Evolutionary conservation across 2,797 vertebrate genomes (phyloP).

Genomic region (Distichodus sexfasciatus): DNA sequence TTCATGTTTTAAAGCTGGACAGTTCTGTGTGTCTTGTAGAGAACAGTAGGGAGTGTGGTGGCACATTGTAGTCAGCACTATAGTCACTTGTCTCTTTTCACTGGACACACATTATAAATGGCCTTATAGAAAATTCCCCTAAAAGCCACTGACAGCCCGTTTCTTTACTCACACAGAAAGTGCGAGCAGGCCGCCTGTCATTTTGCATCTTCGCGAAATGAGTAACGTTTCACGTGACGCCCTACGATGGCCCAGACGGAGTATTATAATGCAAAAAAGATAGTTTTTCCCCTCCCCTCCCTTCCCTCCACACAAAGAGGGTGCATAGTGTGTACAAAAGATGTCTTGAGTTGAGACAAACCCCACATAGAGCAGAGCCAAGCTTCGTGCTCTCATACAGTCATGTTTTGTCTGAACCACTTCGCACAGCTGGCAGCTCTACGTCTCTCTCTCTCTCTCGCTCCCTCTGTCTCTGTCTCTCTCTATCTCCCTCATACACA

Average conservation of each 20-base stretch:
- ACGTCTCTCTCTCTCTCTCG: slow-evolving; percentile 11
- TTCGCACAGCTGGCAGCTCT: slow-evolving; percentile 49
- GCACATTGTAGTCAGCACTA: background rate
- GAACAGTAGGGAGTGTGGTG: background rate
- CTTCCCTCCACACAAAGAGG: slow-evolving; percentile 76
- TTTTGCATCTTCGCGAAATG: slow-evolving; percentile 68
- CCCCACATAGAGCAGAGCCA: slow-evolving; percentile 42
- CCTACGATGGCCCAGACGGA: slow-evolving; percentile 72
- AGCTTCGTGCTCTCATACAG: slow-evolving; percentile 64
- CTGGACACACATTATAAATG: background rate
- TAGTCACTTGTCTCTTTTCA: background rate
- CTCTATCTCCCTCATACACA: slow-evolving; percentile 27
- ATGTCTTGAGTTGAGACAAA: slow-evolving; percentile 65
- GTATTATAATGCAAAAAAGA: slow-evolving; percentile 90
- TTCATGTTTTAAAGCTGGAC: background rate
- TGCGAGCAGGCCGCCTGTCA: slow-evolving; percentile 68
- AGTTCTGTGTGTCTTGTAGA: background rate
- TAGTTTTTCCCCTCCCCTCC: slow-evolving; percentile 67
- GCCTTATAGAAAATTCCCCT: background rate
- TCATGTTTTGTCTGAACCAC: slow-evolving; percentile 64
- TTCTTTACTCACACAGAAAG: slow-evolving; percentile 7
- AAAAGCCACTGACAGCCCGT: background rate
- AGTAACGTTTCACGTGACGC: slow-evolving; percentile 76
- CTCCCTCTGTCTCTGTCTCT: background rate
- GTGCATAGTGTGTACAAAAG: slow-evolving; percentile 82